Percentiles rank a stretch among this genome's conserved stretches.
Conservation (phyloP, 1,140 invertebrate genomes). For the Drosophila biarmipes region DNA sequence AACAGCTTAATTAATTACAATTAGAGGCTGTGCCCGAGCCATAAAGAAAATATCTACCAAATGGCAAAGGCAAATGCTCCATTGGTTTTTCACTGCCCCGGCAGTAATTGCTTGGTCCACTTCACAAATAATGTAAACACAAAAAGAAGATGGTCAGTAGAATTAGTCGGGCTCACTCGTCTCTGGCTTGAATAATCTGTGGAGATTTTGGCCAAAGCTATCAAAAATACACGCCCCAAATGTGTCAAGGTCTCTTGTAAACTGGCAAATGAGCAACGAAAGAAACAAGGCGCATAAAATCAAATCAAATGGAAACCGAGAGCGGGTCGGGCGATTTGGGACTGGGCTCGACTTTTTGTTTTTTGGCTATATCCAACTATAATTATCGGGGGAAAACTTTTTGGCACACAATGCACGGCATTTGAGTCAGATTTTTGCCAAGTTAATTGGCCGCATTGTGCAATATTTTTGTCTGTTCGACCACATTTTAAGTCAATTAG, state of each 20-base stretch:
- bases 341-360: slow-evolving; percentile 21
- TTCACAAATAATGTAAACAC: slow-evolving; percentile 34
- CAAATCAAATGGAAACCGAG: slow-evolving; percentile 53
- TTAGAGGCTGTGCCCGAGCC: slow-evolving; percentile 34
- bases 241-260: slow-evolving; percentile 80
- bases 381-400: slow-evolving; percentile 70
- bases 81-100: slow-evolving; percentile 33
- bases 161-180: slow-evolving; percentile 18
- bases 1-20: slow-evolving; percentile 63
- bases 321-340: slow-evolving; percentile 55
- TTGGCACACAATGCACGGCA: slow-evolving; percentile 69
- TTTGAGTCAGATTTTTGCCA: slow-evolving; percentile 65
- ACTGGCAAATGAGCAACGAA: slow-evolving; percentile 64
- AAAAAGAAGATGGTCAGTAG: slow-evolving; percentile 29
- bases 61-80: slow-evolving; percentile 52
- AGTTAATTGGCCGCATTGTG: slow-evolving; percentile 69
- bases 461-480: slow-evolving; percentile 53
- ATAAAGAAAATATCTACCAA: slow-evolving; percentile 41
- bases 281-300: slow-evolving; percentile 43
- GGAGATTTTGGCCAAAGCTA: slow-evolving; percentile 53
- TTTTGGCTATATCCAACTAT: slow-evolving; percentile 32
- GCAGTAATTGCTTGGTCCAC: slow-evolving; percentile 44
- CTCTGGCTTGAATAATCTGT: slow-evolving; percentile 35
- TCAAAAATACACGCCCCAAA: slow-evolving; percentile 53
- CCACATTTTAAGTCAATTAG: slow-evolving; percentile 72